A percentile compares a stretch with the other conserved stretches of the same genome.
Evolutionary conservation across 2,888 invertebrate genomes (phyloP).

Genomic region (Elgonia sp.): DNA sequence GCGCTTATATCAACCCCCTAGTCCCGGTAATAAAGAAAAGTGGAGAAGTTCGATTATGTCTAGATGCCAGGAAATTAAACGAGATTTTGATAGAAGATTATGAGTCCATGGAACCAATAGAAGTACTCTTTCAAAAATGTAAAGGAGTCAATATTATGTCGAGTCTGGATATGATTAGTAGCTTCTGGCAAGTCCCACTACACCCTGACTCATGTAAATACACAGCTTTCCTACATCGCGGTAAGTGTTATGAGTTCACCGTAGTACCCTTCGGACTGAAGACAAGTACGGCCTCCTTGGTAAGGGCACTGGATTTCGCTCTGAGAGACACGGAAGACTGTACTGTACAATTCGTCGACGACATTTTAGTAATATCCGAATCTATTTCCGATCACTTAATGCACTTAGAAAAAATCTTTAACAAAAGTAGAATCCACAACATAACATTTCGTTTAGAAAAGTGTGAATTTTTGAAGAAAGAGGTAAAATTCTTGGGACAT

Average conservation of each 20-base stretch:
- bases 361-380: too few relatives aligned
- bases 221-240: conserved; percentile 8
- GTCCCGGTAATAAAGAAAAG: conserved; percentile 19
- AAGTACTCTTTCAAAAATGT: conserved; percentile 12
- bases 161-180: neutral
- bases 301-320: neutral
- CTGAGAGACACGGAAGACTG: neutral
- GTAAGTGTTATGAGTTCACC: conserved; percentile 15
- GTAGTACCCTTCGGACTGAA: too few relatives aligned
- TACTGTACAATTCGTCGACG: neutral
- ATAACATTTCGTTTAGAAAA: too few relatives aligned
- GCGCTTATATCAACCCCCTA: conserved; percentile 29
- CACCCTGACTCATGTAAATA: too few relatives aligned
- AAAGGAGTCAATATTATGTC: too few relatives aligned
- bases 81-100: too few relatives aligned
- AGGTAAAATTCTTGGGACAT: conserved; percentile 6
- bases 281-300: too few relatives aligned
- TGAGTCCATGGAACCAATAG: conserved; percentile 9
- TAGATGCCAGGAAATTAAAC: too few relatives aligned
- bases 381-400: neutral
- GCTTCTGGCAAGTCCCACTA: too few relatives aligned
- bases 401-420: neutral
- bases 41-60: too few relatives aligned
- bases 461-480: neutral
- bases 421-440: neutral